A percentile compares a stretch with the other conserved stretches of the same genome.
Evolutionary conservation across 2,113 vertebrate species (phyloP).

Genomic region (Ageneiosus marmoratus): DNA sequence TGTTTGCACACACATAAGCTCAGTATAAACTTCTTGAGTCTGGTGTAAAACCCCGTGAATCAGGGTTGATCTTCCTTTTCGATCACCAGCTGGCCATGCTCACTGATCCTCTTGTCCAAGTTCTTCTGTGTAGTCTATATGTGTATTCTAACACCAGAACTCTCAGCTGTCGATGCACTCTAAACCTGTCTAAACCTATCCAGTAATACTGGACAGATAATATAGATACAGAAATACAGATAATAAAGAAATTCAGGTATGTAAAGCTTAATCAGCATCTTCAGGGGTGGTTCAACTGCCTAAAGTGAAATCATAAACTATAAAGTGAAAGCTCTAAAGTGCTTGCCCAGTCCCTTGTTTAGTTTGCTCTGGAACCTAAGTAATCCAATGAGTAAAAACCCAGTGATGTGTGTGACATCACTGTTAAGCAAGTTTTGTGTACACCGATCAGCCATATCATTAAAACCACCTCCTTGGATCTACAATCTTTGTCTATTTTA

Average conservation of each 20-base stretch:
- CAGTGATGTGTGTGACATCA: neutral
- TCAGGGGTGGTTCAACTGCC: neutral
- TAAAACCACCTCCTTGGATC: no score
- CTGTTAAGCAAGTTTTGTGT: neutral
- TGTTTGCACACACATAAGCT: constrained; percentile 23
- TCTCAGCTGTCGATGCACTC: neutral
- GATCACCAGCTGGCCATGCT: neutral
- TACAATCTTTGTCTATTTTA: no score
- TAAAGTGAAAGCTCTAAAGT: neutral
- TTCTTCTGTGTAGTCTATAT: constrained; percentile 4
- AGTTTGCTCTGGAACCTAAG: no score
- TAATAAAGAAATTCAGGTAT: neutral
- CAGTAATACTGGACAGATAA: constrained; percentile 27
- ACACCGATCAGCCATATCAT: no score
- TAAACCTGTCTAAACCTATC: neutral
- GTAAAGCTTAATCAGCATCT: neutral
- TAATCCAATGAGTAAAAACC: neutral
- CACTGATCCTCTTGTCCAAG: constrained; percentile 18
- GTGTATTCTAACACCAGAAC: no score
- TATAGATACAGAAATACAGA: neutral
- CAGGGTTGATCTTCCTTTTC: neutral
- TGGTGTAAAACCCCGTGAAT: constrained; percentile 9
- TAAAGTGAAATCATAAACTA: neutral
- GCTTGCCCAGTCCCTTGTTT: neutral
- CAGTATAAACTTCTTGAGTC: neutral